phyloP scores from a whole-genome alignment of 2,888 invertebrate species.

The Trilocha varians region DNA sequence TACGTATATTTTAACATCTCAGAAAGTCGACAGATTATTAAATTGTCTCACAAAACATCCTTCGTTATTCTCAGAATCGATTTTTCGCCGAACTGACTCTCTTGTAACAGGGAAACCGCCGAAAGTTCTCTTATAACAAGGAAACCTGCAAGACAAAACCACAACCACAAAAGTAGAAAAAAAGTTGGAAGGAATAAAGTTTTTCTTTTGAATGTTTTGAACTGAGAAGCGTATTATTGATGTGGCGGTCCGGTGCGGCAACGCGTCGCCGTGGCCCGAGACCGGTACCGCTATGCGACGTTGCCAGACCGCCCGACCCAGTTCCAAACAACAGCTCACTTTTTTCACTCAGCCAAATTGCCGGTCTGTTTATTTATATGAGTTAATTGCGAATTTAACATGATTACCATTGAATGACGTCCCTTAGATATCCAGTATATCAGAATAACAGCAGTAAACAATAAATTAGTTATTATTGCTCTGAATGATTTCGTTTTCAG shows the following conservation, averaged over 20 bases:
- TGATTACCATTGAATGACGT: too few relatives aligned
- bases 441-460: too few relatives aligned
- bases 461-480: too few relatives aligned
- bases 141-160: not conserved
- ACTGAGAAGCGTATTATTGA: not conserved
- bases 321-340: slow-evolving; percentile 41
- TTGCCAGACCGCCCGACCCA: slow-evolving; percentile 48
- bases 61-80: too few relatives aligned
- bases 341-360: slow-evolving; percentile 46
- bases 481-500: too few relatives aligned
- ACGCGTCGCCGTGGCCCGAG: slow-evolving; percentile 35
- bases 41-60: too few relatives aligned
- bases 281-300: slow-evolving; percentile 50
- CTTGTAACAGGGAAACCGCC: slow-evolving; percentile 1
- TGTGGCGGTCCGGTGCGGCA: slow-evolving; percentile 1
- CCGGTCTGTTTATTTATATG: slow-evolving; percentile 8
- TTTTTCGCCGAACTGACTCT: too few relatives aligned
- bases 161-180: not conserved
- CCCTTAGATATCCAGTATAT: too few relatives aligned
- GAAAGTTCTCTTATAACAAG: not conserved
- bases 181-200: not conserved
- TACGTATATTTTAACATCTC: too few relatives aligned
- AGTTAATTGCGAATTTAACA: slow-evolving; percentile 14
- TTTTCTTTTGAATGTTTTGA: not conserved
- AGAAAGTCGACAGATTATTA: too few relatives aligned